A percentile compares a stretch with the other conserved stretches of the same genome.
These are phyloP conservation scores for Rachycentron canadum DNA, from an alignment of 2,797 vertebrate species.

Conservation along the genomic window DNA sequence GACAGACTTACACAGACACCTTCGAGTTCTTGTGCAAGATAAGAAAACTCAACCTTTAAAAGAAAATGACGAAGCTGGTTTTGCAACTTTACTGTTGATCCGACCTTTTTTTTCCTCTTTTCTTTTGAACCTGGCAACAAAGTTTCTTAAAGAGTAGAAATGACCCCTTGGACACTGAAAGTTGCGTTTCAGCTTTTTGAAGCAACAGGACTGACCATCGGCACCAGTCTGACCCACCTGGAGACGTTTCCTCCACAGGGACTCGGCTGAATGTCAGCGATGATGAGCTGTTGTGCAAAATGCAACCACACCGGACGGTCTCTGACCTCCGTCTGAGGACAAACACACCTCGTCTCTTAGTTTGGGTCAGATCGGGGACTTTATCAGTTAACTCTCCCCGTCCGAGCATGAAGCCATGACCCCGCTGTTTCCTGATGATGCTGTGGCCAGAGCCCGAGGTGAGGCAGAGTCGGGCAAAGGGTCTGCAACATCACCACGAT, in stretches of 20 bases:
- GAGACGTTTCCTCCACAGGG: constrained; percentile 22
- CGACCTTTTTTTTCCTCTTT: background rate
- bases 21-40: constrained; percentile 17
- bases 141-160: constrained; percentile 19
- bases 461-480: constrained; percentile 6
- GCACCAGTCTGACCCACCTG: background rate
- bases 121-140: constrained; percentile 14
- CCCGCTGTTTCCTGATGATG: constrained; percentile 30
- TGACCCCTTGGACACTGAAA: constrained; percentile 11
- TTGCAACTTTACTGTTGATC: constrained; percentile 47
- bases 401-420: constrained; percentile 71
- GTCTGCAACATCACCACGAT: background rate
- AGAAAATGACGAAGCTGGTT: constrained; percentile 24
- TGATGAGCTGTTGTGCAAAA: constrained; percentile 41
- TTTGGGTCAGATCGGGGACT: constrained; percentile 36
- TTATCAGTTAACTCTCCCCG: constrained; percentile 33
- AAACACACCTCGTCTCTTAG: constrained; percentile 33
- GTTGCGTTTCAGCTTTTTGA: constrained; percentile 33
- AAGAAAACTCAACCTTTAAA: constrained; percentile 27
- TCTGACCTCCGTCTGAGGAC: constrained; percentile 34
- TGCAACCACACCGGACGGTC: constrained; percentile 11
- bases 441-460: constrained; percentile 37
- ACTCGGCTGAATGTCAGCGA: constrained; percentile 25
- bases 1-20: background rate
- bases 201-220: constrained; percentile 8